phyloP scores from a whole-genome alignment of 2,888 invertebrate genomes.

The Caenorhabditis sinica region DNA sequence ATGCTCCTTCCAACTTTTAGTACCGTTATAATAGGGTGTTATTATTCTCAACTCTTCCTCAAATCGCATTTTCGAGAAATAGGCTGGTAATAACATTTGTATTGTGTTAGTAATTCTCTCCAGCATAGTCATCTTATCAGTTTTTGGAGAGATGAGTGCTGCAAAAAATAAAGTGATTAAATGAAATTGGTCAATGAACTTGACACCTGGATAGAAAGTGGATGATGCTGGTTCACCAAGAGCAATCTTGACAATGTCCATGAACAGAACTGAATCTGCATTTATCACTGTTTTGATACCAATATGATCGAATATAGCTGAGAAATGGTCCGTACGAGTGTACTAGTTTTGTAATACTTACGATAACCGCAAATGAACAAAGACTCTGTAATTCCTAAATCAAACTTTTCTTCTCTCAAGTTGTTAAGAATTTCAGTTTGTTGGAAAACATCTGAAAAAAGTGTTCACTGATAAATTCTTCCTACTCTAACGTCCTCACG shows the following conservation, averaged over 20 bases:
- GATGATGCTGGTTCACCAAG: slow-evolving; percentile 49
- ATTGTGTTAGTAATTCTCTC: slow-evolving; percentile 25
- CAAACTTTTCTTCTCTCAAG: slow-evolving; percentile 53
- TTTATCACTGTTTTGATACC: slow-evolving; percentile 54
- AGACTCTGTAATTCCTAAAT: slow-evolving; percentile 59
- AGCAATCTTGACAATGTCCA: slow-evolving; percentile 43
- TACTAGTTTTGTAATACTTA: slow-evolving; percentile 8
- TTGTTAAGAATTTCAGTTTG: slow-evolving; percentile 39
- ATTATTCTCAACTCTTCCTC: slow-evolving; percentile 33
- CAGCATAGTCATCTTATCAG: slow-evolving; percentile 47
- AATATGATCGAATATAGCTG: slow-evolving; percentile 56
- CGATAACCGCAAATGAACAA: slow-evolving; percentile 57
- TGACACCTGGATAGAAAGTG: slow-evolving; percentile 47
- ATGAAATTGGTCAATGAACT: not conserved
- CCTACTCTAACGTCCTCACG: not conserved
- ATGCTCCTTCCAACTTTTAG: slow-evolving; percentile 37
- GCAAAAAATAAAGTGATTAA: slow-evolving; percentile 15
- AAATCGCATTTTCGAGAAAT: slow-evolving; percentile 29
- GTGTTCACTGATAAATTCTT: not conserved
- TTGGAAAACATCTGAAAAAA: slow-evolving; percentile 39
- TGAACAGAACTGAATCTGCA: slow-evolving; percentile 43
- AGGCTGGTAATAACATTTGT: slow-evolving; percentile 25
- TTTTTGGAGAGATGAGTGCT: slow-evolving; percentile 29
- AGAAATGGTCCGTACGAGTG: no score
- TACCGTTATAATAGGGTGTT: slow-evolving; percentile 23